Evolutionary conservation across 2,113 vertebrate species (phyloP), one percentile per base, ranked within the genome.

Genomic region (Ornithorhynchus anatinus): DNA sequence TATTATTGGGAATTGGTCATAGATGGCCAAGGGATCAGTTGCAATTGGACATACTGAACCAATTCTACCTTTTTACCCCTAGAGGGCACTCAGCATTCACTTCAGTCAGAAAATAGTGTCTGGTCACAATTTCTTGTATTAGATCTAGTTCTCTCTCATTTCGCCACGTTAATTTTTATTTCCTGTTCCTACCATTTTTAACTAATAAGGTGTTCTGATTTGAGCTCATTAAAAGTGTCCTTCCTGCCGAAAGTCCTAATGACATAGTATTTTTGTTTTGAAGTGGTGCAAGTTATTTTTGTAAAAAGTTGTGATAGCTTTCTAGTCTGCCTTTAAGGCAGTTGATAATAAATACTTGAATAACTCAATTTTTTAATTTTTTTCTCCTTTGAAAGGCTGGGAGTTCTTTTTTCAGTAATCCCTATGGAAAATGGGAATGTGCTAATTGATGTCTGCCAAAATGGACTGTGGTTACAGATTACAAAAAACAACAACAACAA

Each of bases 41-140:
- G n/a, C n/a, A n/a, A n/a, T n/a, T n/a, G n/a, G 59, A 12, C 12
- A 20, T 45, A 63, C 12, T 17, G 33, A 11, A 50, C n/a, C 43
- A 48, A 10, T 82, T 75, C 69, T 42, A 47, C 20, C 19, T 19
- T 5, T 12, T 43, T 27, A 69, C 31, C 71, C 59, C 62, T 75
- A 80, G 82, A 82, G 63, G 72, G 74, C 79, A 71, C 47, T 66
- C 13, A 35, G n/a, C 16, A 65, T 16, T 36, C 12, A 72, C 19
- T 35, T 16, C 38, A 61, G 27, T 23, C 33, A 35, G 16, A 29
- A 54, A 80, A 20, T 7, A 23, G 1, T 3, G 17, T 44, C 25
- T 23, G 47, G 40, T 32, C 31, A 44, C 17, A 38, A 38, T 10
- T 10, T 44, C 32, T 13, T 38, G 6, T 37, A 60, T 60, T 31